Percentiles rank a stretch among this genome's conserved stretches.
Evolutionary conservation across 2,113 vertebrate species (phyloP).

Genomic region (Coreoperca whiteheadi): DNA sequence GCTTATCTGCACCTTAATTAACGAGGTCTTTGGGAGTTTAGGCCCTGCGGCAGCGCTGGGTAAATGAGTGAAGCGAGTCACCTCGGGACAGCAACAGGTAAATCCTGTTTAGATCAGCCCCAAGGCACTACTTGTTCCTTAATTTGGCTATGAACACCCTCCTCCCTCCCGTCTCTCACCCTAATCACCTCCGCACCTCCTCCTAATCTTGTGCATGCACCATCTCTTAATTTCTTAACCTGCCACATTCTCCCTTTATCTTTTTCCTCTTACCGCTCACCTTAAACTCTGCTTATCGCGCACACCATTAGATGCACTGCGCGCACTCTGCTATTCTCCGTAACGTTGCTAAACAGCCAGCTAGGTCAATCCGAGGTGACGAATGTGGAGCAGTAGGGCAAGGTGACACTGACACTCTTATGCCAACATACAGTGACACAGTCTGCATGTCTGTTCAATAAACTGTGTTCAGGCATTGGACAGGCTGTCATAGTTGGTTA

Average conservation of each 20-base stretch:
- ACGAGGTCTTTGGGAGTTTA: slow-evolving; percentile 62
- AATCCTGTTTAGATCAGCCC: slow-evolving; percentile 81
- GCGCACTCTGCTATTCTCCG: not conserved
- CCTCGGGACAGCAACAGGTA: slow-evolving; percentile 77
- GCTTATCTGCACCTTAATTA: slow-evolving; percentile 68
- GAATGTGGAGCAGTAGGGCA: slow-evolving; percentile 35
- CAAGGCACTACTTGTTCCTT: slow-evolving; percentile 69
- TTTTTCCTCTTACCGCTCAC: slow-evolving; percentile 1
- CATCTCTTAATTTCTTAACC: slow-evolving; percentile 36
- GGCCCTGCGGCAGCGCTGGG: slow-evolving; percentile 50
- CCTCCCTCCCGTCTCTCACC: slow-evolving; percentile 34
- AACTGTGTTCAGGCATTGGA: slow-evolving; percentile 7
- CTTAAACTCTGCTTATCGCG: slow-evolving; percentile 28
- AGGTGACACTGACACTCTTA: slow-evolving; percentile 56
- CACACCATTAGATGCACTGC: not conserved
- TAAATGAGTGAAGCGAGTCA: slow-evolving; percentile 71
- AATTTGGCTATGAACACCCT: slow-evolving; percentile 51
- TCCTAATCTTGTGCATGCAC: slow-evolving; percentile 56
- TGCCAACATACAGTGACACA: slow-evolving; percentile 18
- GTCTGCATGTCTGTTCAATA: slow-evolving; percentile 9
- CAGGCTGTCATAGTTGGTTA: not conserved
- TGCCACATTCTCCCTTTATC: slow-evolving; percentile 23
- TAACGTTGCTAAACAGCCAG: not conserved
- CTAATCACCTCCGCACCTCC: slow-evolving; percentile 64
- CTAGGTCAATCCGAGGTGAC: slow-evolving; percentile 25